Percentiles rank a stretch among this genome's conserved stretches.
phyloP scores from a whole-genome alignment of 2,113 vertebrate genomes.

The Mormyrus lacerda region DNA sequence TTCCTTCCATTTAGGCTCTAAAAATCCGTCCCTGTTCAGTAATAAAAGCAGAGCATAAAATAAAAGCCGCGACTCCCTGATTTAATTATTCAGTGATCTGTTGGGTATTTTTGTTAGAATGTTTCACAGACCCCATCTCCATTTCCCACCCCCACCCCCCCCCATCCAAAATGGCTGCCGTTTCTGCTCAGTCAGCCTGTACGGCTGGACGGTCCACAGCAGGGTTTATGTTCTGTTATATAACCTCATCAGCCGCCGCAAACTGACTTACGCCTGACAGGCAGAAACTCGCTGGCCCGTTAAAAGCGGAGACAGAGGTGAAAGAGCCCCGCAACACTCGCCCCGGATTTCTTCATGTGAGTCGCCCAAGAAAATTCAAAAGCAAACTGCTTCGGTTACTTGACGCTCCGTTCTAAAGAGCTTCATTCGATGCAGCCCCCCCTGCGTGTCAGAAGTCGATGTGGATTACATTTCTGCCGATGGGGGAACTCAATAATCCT shows the following conservation, averaged over 20 bases:
- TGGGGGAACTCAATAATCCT: not conserved
- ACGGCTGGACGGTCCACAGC: not conserved
- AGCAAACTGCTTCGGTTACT: not conserved
- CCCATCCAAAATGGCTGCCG: not conserved
- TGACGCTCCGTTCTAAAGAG: not conserved
- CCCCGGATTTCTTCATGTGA: not conserved
- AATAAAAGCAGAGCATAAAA: slow-evolving; percentile 16
- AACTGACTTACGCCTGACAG: not conserved
- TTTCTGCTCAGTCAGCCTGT: not conserved
- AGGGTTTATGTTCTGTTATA: not conserved
- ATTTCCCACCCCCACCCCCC: not conserved
- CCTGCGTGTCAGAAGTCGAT: not conserved
- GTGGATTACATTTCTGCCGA: not conserved
- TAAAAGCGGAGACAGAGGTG: not conserved
- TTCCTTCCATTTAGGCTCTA: not conserved
- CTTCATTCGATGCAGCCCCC: not conserved
- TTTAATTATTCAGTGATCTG: not conserved
- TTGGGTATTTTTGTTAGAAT: not conserved
- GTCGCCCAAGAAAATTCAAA: not conserved
- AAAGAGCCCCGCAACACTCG: not conserved
- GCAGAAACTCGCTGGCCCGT: not conserved
- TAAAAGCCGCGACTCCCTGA: not conserved
- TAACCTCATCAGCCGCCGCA: not conserved
- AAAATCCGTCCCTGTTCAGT: not conserved
- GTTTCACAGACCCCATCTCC: not conserved